Percentiles rank a stretch among this genome's conserved stretches.
phyloP scores from a whole-genome alignment of 2,113 vertebrate genomes.

The Anhinga rufa region DNA sequence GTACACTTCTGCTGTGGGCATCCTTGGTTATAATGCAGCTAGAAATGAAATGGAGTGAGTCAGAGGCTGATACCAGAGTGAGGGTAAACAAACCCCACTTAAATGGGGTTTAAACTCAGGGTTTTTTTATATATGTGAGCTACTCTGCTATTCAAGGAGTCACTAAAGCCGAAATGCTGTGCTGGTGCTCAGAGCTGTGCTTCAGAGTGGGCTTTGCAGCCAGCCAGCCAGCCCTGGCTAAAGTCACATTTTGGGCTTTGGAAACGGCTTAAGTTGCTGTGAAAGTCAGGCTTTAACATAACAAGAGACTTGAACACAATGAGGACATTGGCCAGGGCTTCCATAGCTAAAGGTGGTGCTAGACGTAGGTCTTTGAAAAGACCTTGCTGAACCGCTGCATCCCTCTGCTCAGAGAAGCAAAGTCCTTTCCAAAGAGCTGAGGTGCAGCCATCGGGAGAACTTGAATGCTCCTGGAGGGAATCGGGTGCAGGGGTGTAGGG shows the following conservation, averaged over 20 bases:
- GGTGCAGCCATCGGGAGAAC: accelerated
- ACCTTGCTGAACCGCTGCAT: no score
- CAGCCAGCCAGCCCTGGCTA: not conserved
- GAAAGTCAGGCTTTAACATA: not conserved
- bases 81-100: not conserved
- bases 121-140: not conserved
- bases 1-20: not conserved
- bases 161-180: accelerated
- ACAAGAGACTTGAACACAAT: accelerated
- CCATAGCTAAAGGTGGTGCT: not conserved
- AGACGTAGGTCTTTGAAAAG: accelerated
- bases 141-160: not conserved
- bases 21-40: not conserved
- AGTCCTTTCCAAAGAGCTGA: not conserved
- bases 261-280: no score
- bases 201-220: no score
- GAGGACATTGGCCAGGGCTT: not conserved
- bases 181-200: not conserved
- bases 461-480: accelerated
- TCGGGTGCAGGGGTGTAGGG: accelerated
- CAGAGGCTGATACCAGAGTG: not conserved
- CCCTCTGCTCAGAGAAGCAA: no score
- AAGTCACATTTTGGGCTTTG: accelerated
- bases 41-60: not conserved
- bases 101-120: not conserved